A percentile compares a stretch with the other conserved stretches of the same genome.
Evolutionary conservation across 2,113 vertebrate genomes (phyloP).

Genomic region (Dermatemys mawii): DNA sequence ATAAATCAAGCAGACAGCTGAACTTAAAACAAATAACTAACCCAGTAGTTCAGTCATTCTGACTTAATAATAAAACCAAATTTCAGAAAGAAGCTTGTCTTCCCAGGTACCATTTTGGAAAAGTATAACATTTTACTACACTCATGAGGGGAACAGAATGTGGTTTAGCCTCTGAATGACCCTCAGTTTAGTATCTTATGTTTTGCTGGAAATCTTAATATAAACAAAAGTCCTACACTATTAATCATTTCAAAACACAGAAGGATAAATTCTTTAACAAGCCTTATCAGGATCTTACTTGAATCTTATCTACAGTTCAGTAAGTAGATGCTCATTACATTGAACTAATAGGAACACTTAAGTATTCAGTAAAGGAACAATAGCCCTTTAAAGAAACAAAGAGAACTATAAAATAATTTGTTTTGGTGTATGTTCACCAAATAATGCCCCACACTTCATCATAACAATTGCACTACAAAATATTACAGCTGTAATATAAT

Average conservation of each 20-base stretch:
- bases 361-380: constrained; percentile 53
- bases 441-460: constrained; percentile 17
- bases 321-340: constrained; percentile 73
- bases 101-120: constrained; percentile 29
- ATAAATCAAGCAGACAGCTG: constrained; percentile 82
- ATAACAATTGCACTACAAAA: constrained; percentile 5
- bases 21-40: constrained; percentile 80
- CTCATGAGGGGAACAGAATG: constrained; percentile 1
- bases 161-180: constrained; percentile 57
- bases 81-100: constrained; percentile 53
- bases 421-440: constrained; percentile 39
- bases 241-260: constrained; percentile 71
- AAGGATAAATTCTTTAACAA: constrained; percentile 71
- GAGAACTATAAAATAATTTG: constrained; percentile 25
- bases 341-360: constrained; percentile 57
- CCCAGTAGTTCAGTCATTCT: constrained; percentile 65
- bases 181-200: constrained; percentile 44
- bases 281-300: constrained; percentile 65
- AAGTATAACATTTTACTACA: constrained; percentile 16
- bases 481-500: neutral
- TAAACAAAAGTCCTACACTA: constrained; percentile 55
- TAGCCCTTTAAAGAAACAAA: constrained; percentile 57
- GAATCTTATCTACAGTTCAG: constrained; percentile 72
- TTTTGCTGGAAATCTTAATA: constrained; percentile 45
- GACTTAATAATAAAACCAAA: constrained; percentile 66